Evolutionary conservation across 2,113 vertebrate species (phyloP).

Genomic region (Psettodes erumei): DNA sequence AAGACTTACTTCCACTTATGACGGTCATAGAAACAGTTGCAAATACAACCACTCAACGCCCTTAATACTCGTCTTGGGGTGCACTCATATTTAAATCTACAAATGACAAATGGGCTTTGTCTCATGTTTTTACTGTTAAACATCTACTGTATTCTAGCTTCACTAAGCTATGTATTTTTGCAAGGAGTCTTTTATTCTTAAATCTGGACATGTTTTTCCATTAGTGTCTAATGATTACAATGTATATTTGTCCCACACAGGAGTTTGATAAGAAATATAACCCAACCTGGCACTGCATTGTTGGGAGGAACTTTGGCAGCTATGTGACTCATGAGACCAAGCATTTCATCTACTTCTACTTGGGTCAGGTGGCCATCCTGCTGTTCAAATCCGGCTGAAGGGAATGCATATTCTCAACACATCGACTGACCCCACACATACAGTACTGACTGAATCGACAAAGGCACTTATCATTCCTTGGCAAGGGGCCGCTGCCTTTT

Average conservation of each 20-base stretch:
- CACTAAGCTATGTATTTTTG: neutral
- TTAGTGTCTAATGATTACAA: neutral
- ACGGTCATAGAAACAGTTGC: neutral
- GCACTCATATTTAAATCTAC: no score
- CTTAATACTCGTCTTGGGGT: no score
- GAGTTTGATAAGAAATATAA: conserved; percentile 99
- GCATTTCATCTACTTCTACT: conserved; percentile 99
- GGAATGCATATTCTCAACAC: conserved; percentile 29
- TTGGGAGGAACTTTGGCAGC: conserved; percentile 98
- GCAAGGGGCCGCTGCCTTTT: conserved; percentile 85
- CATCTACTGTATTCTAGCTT: neutral
- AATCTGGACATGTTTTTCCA: neutral
- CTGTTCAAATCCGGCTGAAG: conserved; percentile 96
- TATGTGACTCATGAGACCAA: conserved; percentile 99
- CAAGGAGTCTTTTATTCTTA: neutral
- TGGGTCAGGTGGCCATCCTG: conserved; percentile 98
- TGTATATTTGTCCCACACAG: conserved; percentile 73
- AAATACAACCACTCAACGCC: no score
- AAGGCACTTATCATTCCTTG: conserved; percentile 84
- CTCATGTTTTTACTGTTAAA: neutral
- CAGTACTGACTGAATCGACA: conserved; percentile 80
- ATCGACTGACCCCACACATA: conserved; percentile 66
- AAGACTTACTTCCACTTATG: neutral
- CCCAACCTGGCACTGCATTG: conserved; percentile 98
- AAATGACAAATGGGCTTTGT: neutral